Conservation (phyloP, 2,888 invertebrate species). For the Drosophila kanekoi region DNA sequence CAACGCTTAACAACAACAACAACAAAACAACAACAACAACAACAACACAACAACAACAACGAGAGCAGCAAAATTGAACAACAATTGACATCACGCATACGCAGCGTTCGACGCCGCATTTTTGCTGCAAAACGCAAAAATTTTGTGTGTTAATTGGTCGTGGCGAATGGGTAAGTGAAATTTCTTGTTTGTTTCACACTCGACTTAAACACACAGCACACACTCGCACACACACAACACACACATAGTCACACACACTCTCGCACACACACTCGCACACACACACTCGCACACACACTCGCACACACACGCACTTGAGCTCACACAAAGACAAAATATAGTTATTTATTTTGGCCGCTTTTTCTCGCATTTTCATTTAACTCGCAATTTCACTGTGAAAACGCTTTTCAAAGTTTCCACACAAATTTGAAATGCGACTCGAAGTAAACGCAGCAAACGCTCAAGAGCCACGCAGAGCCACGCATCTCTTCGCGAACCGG, state of each 20-base stretch:
- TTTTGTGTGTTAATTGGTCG: slow-evolving; percentile 56
- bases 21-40: slow-evolving; percentile 19
- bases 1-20: slow-evolving; percentile 17
- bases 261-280: not conserved
- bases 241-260: not conserved
- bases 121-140: slow-evolving; percentile 10
- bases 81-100: slow-evolving; percentile 54
- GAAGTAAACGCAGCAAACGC: too few relatives aligned
- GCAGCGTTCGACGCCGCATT: slow-evolving; percentile 39
- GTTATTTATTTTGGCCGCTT: slow-evolving; percentile 4
- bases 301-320: too few relatives aligned
- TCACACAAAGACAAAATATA: too few relatives aligned
- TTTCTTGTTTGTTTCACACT: slow-evolving; percentile 36
- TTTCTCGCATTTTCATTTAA: slow-evolving; percentile 16
- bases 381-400: slow-evolving; percentile 22
- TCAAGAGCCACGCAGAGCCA: too few relatives aligned
- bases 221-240: not conserved
- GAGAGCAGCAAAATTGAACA: slow-evolving; percentile 25
- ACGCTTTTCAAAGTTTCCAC: not conserved
- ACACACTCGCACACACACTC: not conserved
- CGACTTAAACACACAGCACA: slow-evolving; percentile 10
- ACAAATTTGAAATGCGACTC: too few relatives aligned
- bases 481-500: too few relatives aligned
- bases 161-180: slow-evolving; percentile 46
- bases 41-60: slow-evolving; percentile 19